These are phyloP conservation scores for Alexandromys fortis DNA, from an alignment of 2,113 vertebrate genomes.

Conservation along the genomic window DNA sequence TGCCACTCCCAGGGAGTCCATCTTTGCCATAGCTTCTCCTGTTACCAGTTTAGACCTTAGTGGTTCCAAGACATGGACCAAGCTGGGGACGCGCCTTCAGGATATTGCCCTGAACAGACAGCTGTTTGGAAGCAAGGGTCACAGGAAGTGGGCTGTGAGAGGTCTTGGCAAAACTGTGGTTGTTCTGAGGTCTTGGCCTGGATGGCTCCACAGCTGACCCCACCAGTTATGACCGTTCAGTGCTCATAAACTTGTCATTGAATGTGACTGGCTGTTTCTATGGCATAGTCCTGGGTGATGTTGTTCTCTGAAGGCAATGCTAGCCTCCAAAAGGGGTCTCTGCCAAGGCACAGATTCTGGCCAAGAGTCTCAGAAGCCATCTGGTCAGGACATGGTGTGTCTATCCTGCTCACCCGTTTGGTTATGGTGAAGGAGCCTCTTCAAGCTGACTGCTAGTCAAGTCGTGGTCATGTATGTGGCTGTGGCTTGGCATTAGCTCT, in stretches of 20 bases:
- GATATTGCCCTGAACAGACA: not conserved
- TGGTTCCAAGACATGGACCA: not conserved
- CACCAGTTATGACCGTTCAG: not conserved
- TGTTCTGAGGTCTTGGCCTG: not conserved
- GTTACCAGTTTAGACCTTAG: no score
- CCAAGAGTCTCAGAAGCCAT: not conserved
- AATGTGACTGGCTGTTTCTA: not conserved
- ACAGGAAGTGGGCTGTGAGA: not conserved
- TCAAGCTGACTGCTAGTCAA: accelerated
- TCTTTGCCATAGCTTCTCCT: not conserved
- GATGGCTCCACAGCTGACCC: not conserved
- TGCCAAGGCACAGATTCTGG: not conserved
- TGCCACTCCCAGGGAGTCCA: not conserved
- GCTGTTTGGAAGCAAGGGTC: not conserved
- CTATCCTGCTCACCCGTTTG: not conserved
- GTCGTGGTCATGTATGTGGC: not conserved
- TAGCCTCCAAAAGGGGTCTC: not conserved
- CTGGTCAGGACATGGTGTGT: not conserved
- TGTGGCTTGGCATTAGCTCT: not conserved
- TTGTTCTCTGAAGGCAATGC: not conserved
- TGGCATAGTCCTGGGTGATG: no score
- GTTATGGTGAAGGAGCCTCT: not conserved
- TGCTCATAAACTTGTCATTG: accelerated
- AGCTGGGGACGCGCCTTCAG: not conserved
- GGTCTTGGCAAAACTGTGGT: not conserved